phyloP scores from a whole-genome alignment of 2,797 vertebrate species.

The Dipus sagitta region DNA sequence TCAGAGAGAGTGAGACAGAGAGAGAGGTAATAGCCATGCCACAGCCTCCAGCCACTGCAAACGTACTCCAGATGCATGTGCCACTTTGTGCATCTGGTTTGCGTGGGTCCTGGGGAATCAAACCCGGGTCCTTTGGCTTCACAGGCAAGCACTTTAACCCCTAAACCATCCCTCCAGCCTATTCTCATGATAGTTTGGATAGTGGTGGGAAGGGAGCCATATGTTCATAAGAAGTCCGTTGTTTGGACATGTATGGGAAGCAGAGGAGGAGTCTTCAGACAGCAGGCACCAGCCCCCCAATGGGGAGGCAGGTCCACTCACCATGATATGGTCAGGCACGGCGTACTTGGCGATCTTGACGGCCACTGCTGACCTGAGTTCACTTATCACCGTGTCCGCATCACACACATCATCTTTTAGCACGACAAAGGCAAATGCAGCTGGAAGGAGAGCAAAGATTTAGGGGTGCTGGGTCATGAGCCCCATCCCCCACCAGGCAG shows the following conservation, averaged over 20 bases:
- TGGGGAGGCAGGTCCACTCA: constrained; percentile 81
- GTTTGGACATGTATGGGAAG: background rate
- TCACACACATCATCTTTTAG: constrained; percentile 89
- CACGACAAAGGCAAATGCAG: constrained; percentile 95
- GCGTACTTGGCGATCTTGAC: constrained; percentile 97
- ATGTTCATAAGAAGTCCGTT: background rate
- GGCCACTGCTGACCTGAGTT: constrained; percentile 91
- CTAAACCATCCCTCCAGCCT: too few species aligned
- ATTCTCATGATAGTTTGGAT: too few species aligned
- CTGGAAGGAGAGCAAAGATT: constrained; percentile 85
- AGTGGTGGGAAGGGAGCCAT: background rate
- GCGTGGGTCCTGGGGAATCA: too few species aligned
- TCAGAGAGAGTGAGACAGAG: too few species aligned
- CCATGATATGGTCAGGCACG: constrained; percentile 95
- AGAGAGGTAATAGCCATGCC: too few species aligned
- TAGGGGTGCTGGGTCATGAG: background rate
- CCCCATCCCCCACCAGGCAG: background rate
- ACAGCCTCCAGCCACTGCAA: too few species aligned
- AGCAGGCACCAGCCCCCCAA: accelerated
- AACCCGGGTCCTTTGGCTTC: too few species aligned
- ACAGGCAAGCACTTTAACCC: too few species aligned
- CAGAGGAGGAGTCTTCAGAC: background rate
- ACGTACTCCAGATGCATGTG: too few species aligned
- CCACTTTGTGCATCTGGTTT: too few species aligned
- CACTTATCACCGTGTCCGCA: constrained; percentile 86